A percentile compares a stretch with the other conserved stretches of the same genome.
These are phyloP conservation scores for Danio tinwini DNA, from an alignment of 2,797 vertebrate genomes.

Conservation along the genomic window DNA sequence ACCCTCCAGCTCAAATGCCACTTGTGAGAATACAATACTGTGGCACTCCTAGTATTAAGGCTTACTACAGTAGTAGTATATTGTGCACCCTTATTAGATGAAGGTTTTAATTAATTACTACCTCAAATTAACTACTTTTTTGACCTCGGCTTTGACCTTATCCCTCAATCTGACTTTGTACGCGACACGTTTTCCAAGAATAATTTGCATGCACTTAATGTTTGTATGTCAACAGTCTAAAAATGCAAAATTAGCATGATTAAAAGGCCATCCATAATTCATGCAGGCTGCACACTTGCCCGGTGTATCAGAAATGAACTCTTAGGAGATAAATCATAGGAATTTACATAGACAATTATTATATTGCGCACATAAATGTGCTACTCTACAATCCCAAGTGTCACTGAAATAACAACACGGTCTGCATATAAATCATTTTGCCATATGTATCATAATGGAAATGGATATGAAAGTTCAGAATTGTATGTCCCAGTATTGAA, in stretches of 20 bases:
- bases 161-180: constrained; percentile 22
- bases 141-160: constrained; percentile 12
- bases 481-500: not conserved
- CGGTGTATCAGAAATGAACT: constrained; percentile 67
- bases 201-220: constrained; percentile 60
- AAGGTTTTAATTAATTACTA: constrained; percentile 36
- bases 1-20: not conserved
- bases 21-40: too few relatives aligned
- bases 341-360: constrained; percentile 63
- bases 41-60: not conserved
- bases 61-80: not conserved
- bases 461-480: constrained; percentile 10
- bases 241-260: constrained; percentile 62
- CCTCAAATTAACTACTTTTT: constrained; percentile 28
- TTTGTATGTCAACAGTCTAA: constrained; percentile 49
- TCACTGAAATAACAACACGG: constrained; percentile 44
- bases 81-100: not conserved
- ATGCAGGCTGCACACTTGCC: constrained; percentile 55
- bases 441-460: constrained; percentile 58
- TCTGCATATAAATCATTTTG: constrained; percentile 43
- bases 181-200: constrained; percentile 34
- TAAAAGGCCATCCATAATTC: constrained; percentile 68
- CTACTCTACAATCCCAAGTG: constrained; percentile 61
- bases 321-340: constrained; percentile 53
- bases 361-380: constrained; percentile 62